Conservation (phyloP, 2,797 vertebrate species). For the Limnodromus scolopaceus region DNA sequence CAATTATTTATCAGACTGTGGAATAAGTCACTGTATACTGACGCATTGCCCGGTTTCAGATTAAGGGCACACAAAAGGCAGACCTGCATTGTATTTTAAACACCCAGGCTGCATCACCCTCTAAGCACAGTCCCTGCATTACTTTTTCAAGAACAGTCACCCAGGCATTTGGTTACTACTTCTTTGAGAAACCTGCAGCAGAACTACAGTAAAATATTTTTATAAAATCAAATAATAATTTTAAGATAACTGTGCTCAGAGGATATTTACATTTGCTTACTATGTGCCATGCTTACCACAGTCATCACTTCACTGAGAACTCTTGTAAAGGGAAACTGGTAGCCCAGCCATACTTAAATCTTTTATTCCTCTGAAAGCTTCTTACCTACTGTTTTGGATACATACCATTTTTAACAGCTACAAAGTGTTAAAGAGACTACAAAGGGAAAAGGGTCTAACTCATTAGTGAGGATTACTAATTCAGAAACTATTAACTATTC, state of each 20-base stretch:
- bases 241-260: background rate
- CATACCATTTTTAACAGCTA: background rate
- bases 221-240: background rate
- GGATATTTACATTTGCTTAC: background rate
- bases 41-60: background rate
- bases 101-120: background rate
- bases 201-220: background rate
- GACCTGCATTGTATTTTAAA: constrained; percentile 42
- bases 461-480: constrained; percentile 5
- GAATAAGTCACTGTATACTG: background rate
- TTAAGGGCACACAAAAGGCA: constrained; percentile 56
- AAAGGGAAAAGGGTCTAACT: background rate
- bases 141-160: background rate
- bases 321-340: background rate
- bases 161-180: background rate
- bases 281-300: background rate
- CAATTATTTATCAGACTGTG: background rate
- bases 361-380: background rate
- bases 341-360: background rate
- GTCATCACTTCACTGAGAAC: background rate
- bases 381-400: background rate
- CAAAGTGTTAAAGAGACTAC: background rate
- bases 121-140: background rate
- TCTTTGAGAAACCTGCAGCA: background rate
- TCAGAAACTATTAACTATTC: constrained; percentile 29